Evolutionary conservation across 1,140 invertebrate species (phyloP).

Genomic region (Amphibalanus amphitrite): DNA sequence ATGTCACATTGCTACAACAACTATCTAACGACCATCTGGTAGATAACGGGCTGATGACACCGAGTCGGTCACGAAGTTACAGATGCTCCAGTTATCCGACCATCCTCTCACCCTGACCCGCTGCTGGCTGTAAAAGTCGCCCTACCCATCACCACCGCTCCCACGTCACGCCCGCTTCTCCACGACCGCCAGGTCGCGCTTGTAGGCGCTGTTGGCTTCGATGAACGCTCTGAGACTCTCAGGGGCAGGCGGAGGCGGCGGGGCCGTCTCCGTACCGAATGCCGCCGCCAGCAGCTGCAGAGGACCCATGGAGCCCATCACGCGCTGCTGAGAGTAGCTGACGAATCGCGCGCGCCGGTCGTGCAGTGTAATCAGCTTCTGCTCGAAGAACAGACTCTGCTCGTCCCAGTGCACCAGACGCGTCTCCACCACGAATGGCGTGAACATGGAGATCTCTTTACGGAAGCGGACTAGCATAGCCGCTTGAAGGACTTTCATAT

Average conservation of each 20-base stretch:
- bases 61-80: too few relatives aligned
- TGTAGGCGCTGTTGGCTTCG: not conserved
- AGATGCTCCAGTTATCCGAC: too few relatives aligned
- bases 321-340: constrained; percentile 29
- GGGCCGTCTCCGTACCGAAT: not conserved
- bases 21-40: too few relatives aligned
- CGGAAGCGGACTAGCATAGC: constrained; percentile 25
- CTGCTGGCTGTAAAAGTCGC: too few relatives aligned
- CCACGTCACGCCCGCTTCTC: not conserved
- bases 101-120: too few relatives aligned
- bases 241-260: too few relatives aligned
- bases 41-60: too few relatives aligned
- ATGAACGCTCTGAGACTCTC: not conserved
- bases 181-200: not conserved
- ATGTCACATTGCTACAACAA: too few relatives aligned
- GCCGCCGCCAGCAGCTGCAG: not conserved
- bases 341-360: constrained; percentile 60
- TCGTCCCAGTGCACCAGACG: constrained; percentile 67
- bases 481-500: constrained; percentile 51
- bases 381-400: constrained; percentile 59
- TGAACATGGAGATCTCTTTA: constrained; percentile 9
- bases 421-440: constrained; percentile 23
- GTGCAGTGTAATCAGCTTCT: constrained; percentile 50
- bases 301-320: not conserved
- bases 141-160: too few relatives aligned